Evolutionary conservation across 2,888 invertebrate genomes (phyloP), one percentile per base, ranked within the genome.

Genomic region (Sicus ferrugineus): DNA sequence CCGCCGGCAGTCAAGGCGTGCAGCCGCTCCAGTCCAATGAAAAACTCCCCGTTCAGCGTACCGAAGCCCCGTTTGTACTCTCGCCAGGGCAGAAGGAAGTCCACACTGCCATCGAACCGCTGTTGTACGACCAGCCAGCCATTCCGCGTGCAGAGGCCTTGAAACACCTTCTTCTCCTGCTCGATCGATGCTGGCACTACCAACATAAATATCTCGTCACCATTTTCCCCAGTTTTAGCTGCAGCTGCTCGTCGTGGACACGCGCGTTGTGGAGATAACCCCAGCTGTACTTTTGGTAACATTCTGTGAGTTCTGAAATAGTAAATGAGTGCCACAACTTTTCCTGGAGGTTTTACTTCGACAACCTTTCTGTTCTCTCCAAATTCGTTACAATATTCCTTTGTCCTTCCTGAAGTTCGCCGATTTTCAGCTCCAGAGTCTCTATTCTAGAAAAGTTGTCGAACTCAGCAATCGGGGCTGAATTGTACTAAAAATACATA

Each of bases 21-120:
- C 2, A 90, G 83, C 73, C 90, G 88, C 73, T 91, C 90, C 71
- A 90, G 79, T 1, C 90, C 90, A 9, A 91, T 83, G 89, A 90
- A 91, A 78, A 90, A 90, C 78, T 91, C 91, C 1, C 88, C 88
- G 0, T 88, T 88, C 9, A 90, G 81, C 77, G 90, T 89, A 0
- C 91, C 91, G 76, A 91, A 91, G 7, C 91, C 91, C 62, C 86
- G 79, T 75, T 89, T 89, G 77, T 91, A 91, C 64, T 89, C 88
- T 0, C 85, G 77, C 90, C 68, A 68, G 52, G 61, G 26, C 0
- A 34, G 42, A 52, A 23, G 42, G 62, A 68, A 68, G 42, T 68
- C 90, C 90, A 89, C 88, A 0, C 86, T 83, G 0, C 90, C 90
- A 71, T 90, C 89, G 72, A 86, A 87, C 23, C 90, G 86, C 74